Evolutionary conservation across 2,888 invertebrate species (phyloP).

Genomic region (Syrista parreyssii): DNA sequence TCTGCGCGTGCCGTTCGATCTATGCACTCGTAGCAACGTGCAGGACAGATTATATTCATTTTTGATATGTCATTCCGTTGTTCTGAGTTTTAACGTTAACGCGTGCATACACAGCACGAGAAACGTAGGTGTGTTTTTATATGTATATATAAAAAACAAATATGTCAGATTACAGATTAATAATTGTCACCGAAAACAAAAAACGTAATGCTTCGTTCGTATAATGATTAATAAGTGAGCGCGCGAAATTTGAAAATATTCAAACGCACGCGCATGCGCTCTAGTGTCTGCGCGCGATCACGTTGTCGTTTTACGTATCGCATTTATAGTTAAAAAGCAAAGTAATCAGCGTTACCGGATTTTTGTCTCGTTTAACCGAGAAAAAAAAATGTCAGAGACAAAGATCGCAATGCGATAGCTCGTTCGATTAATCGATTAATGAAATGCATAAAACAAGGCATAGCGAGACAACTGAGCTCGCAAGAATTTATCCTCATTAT

Average conservation of each 20-base stretch:
- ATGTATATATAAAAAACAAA: not conserved
- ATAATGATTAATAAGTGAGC: not conserved
- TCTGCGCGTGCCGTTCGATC: constrained; percentile 18
- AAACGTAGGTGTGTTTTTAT: not conserved
- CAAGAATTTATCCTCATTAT: not conserved
- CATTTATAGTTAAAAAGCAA: too few species aligned
- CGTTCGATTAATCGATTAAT: not conserved
- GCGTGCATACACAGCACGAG: not conserved
- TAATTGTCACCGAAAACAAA: not conserved
- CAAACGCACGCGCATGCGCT: not conserved
- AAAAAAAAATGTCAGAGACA: not conserved
- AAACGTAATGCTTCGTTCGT: not conserved
- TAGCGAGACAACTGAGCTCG: not conserved
- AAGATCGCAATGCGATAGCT: not conserved
- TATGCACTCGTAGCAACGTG: constrained; percentile 8
- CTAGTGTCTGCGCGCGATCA: not conserved
- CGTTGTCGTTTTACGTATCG: not conserved
- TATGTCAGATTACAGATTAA: not conserved
- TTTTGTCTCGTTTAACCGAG: not conserved
- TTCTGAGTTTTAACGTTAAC: not conserved
- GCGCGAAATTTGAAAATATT: not conserved
- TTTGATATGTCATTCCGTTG: constrained; percentile 3
- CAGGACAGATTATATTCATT: not conserved
- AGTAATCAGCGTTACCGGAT: too few species aligned
- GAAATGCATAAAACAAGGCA: not conserved